These are phyloP conservation scores for Crocodylus rhombifer DNA, from an alignment of 2,797 vertebrate genomes.

Conservation along the genomic window DNA sequence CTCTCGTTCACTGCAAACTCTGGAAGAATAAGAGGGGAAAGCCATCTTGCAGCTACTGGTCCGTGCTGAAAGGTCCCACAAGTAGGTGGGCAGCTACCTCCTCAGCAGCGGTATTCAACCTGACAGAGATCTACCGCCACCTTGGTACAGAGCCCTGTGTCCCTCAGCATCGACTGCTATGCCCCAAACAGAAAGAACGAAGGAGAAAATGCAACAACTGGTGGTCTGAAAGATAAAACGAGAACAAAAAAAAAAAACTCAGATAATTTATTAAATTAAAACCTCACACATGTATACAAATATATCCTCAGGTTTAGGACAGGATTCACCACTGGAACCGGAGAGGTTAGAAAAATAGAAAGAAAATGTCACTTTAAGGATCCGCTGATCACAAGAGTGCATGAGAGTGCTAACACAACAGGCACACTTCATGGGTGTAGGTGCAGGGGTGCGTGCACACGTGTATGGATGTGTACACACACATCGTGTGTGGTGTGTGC, in stretches of 20 bases:
- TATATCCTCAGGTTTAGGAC: conserved; percentile 23
- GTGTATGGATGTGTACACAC: accelerated
- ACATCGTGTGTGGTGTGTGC: too few relatives aligned
- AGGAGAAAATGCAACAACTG: neutral
- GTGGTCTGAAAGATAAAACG: neutral
- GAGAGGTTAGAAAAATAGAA: neutral
- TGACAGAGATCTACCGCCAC: neutral
- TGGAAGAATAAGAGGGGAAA: neutral
- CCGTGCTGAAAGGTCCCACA: neutral
- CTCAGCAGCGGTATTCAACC: neutral
- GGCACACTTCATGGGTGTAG: neutral
- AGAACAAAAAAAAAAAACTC: neutral
- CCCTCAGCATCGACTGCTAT: neutral
- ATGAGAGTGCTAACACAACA: neutral
- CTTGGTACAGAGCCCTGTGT: neutral
- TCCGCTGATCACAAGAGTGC: neutral
- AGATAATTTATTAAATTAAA: conserved; percentile 78
- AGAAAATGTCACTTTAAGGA: neutral
- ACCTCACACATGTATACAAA: conserved; percentile 59
- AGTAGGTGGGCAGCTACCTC: neutral
- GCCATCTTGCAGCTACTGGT: neutral
- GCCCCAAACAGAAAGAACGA: neutral
- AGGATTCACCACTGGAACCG: conserved; percentile 10
- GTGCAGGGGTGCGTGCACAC: too few relatives aligned
- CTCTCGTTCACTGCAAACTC: neutral